phyloP scores from a whole-genome alignment of 1,140 invertebrate genomes.

The Stenopsyche tienmushanensis region DNA sequence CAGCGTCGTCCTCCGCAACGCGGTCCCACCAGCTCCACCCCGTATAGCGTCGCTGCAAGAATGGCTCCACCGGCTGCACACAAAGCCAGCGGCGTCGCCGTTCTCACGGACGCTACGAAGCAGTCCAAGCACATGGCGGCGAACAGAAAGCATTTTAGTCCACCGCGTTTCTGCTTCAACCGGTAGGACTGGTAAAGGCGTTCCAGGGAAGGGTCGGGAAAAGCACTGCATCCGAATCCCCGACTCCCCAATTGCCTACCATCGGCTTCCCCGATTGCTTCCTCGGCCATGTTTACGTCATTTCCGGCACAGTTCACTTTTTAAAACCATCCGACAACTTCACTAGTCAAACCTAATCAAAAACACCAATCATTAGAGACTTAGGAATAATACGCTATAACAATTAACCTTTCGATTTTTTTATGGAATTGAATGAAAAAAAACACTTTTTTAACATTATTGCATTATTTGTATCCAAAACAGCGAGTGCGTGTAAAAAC shows the following conservation, averaged over 20 bases:
- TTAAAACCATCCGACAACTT: neutral
- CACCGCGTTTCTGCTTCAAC: slow-evolving; percentile 70
- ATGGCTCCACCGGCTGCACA: slow-evolving; percentile 56
- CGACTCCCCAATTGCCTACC: too few species aligned
- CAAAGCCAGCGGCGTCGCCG: slow-evolving; percentile 59
- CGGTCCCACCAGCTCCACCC: slow-evolving; percentile 57
- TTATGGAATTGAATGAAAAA: neutral
- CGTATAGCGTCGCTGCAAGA: slow-evolving; percentile 57
- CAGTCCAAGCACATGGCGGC: slow-evolving; percentile 62
- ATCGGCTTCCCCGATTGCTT: neutral
- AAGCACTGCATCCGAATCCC: slow-evolving; percentile 34
- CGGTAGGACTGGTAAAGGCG: slow-evolving; percentile 75
- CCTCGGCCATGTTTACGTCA: slow-evolving; percentile 24
- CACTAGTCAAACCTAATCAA: neutral
- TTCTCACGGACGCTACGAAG: slow-evolving; percentile 58
- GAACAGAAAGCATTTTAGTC: slow-evolving; percentile 73
- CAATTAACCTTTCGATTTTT: neutral
- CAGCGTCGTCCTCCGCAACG: slow-evolving; percentile 44
- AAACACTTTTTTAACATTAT: neutral
- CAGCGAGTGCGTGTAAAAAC: too few species aligned
- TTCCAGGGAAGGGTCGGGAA: slow-evolving; percentile 64
- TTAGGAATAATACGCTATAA: neutral
- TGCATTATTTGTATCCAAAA: neutral
- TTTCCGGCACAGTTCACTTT: neutral
- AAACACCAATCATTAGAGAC: too few species aligned